Evolutionary conservation across 2,888 invertebrate species (phyloP), one percentile per base, ranked within the genome.

Genomic region (Dysmachus trigonus): DNA sequence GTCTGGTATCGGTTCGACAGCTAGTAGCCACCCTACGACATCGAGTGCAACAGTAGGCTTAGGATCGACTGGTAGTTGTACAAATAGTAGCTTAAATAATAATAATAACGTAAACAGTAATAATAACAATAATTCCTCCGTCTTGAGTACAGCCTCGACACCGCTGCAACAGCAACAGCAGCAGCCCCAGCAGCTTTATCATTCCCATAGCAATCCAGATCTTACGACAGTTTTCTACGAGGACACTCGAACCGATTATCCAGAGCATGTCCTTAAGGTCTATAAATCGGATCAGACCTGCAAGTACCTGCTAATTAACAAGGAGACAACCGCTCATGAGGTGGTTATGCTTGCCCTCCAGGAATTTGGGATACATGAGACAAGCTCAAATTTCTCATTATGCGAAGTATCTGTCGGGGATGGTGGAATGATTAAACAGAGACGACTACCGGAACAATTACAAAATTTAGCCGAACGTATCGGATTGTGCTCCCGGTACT

Each of bases 401-500:
- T 98, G 98, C 92, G 99, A 99, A 93, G 98, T 99, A 1, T 98
- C 98, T 38, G 99, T 98, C 5, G 97, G 97, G 7, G 98, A 98
- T 90, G 98, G 98, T 38, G 98, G 98, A 83, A 97, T 99, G 90
- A 98, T 99, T 85, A 99, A 99, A 91, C 99, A 99, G 91, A 95
- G 98, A 87, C 94, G 99, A 77, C 93, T 99, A 89, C 98, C 98
- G 62, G 99, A 99, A 91, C 97, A 97, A 90, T 92, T 99, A 89
- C 97, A 97, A 91, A 98, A 99, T 93, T 94, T 99, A 87, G 99
- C 99, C 5, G 99, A 99, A 92, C 94, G 98, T 87, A 98, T 99
- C 89, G 98, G 96, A 38, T 93, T 96, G 33, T 96, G 96, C 90
- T 96, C 96, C 86, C 95, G 99, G 90, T 99, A 99, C 93, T 99